A percentile compares a stretch with the other conserved stretches of the same genome.
Evolutionary conservation across 2,888 invertebrate species (phyloP).

Genomic region (Suillia variegata): DNA sequence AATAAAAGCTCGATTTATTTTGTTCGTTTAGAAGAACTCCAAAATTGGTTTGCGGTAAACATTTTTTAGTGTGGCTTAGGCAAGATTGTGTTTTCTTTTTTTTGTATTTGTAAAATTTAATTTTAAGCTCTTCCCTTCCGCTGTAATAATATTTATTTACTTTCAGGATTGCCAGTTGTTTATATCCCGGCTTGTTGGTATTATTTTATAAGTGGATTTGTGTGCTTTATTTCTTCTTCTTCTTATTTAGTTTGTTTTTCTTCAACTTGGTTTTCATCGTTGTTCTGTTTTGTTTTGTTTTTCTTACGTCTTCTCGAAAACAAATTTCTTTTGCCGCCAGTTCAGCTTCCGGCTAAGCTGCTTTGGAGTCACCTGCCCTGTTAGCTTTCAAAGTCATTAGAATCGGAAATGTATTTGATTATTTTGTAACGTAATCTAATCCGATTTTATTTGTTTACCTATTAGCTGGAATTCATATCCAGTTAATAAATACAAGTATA

Average conservation of each 20-base stretch:
- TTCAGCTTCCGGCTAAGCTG: not conserved
- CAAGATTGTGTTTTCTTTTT: too few species aligned
- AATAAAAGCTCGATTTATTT: too few species aligned
- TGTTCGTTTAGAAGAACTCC: too few species aligned
- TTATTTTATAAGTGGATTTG: conserved; percentile 4
- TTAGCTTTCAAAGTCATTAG: not conserved
- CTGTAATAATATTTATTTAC: not conserved
- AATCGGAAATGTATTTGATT: not conserved
- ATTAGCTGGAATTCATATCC: not conserved
- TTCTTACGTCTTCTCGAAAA: too few species aligned
- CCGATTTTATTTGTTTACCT: conserved; percentile 1
- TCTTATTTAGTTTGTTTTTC: too few species aligned
- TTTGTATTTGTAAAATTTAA: not conserved
- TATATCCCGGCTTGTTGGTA: not conserved
- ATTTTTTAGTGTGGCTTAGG: too few species aligned
- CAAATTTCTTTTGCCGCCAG: too few species aligned
- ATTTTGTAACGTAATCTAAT: not conserved
- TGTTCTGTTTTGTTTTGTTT: too few species aligned
- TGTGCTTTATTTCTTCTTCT: not conserved
- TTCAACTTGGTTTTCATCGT: too few species aligned
- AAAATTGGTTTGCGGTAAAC: too few species aligned
- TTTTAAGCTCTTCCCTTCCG: not conserved
- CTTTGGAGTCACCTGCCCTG: too few species aligned
- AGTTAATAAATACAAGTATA: too few species aligned
- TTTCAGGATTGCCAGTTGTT: not conserved